These are phyloP conservation scores for Solenodon paradoxus DNA, from an alignment of 2,113 vertebrate genomes.

Conservation along the genomic window DNA sequence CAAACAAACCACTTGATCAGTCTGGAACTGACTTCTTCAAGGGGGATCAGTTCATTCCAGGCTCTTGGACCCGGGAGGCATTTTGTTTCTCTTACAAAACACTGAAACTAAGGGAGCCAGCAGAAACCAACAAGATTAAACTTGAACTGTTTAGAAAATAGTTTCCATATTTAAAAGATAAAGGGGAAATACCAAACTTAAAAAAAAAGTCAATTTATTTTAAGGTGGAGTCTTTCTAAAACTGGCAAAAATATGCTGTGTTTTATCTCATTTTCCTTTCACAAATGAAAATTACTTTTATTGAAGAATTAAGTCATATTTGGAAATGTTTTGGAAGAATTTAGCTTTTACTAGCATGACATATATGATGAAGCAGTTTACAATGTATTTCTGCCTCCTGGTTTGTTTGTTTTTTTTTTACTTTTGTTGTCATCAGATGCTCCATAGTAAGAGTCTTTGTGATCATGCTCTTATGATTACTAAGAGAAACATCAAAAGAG, in stretches of 20 bases:
- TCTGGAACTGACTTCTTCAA: not conserved
- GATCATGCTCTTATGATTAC: not conserved
- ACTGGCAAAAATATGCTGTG: constrained; percentile 17
- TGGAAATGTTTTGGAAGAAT: constrained; percentile 30
- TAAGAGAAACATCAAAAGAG: not conserved
- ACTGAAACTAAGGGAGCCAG: not conserved
- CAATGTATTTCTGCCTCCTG: not conserved
- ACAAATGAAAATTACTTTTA: not conserved
- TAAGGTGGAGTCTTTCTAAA: constrained; percentile 3
- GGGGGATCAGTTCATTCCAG: constrained; percentile 30
- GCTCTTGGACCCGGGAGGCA: not conserved
- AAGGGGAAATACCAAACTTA: not conserved
- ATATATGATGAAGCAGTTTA: not conserved
- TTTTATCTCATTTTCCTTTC: constrained; percentile 67
- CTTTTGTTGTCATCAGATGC: not conserved
- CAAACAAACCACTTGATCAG: constrained; percentile 4
- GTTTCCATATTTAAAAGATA: constrained; percentile 60
- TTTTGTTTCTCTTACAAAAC: not conserved
- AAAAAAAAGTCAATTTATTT: not conserved
- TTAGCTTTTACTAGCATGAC: not conserved
- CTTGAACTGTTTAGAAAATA: not conserved
- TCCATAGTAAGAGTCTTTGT: not conserved
- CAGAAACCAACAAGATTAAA: not conserved
- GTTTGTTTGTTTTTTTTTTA: not conserved
- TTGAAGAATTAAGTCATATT: not conserved